A percentile compares a stretch with the other conserved stretches of the same genome.
Evolutionary conservation across 2,113 vertebrate species (phyloP).

Genomic region (Aspidoscelis tigris): DNA sequence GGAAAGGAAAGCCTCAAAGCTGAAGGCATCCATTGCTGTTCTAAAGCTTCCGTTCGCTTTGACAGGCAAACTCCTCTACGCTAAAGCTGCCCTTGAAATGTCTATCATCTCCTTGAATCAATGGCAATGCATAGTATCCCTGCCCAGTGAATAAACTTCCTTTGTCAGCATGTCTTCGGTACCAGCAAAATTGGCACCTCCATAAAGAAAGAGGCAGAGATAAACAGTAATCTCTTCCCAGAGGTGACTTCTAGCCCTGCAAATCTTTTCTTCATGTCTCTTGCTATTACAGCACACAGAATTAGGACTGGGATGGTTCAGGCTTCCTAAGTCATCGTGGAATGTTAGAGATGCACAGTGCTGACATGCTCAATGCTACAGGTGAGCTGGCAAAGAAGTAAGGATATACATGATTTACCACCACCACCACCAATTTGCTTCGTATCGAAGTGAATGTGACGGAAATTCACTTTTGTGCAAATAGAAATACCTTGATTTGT

Average conservation of each 20-base stretch:
- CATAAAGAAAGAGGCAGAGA: conserved; percentile 25
- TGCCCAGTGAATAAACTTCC: conserved; percentile 43
- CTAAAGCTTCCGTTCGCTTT: conserved; percentile 29
- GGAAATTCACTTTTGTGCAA: too few relatives aligned
- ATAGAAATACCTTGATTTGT: too few relatives aligned
- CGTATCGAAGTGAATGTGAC: too few relatives aligned
- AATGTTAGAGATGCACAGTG: too few relatives aligned
- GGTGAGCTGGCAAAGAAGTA: too few relatives aligned
- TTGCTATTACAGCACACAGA: neutral
- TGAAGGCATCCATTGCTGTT: neutral
- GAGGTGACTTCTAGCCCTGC: conserved; percentile 22
- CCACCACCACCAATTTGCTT: too few relatives aligned
- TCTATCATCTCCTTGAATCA: conserved; percentile 18
- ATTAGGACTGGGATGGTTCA: neutral
- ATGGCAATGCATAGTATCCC: conserved; percentile 30
- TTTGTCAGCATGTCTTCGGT: conserved; percentile 43
- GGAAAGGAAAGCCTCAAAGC: conserved; percentile 5
- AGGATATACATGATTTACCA: too few relatives aligned
- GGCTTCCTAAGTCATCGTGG: too few relatives aligned
- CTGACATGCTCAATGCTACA: too few relatives aligned
- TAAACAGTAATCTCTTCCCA: conserved; percentile 19
- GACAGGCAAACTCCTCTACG: conserved; percentile 27
- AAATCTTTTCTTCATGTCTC: neutral
- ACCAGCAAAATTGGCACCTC: conserved; percentile 40
- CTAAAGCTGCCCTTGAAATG: conserved; percentile 55